phyloP scores from a whole-genome alignment of 2,797 vertebrate species.

The Gymnothorax reevesii region DNA sequence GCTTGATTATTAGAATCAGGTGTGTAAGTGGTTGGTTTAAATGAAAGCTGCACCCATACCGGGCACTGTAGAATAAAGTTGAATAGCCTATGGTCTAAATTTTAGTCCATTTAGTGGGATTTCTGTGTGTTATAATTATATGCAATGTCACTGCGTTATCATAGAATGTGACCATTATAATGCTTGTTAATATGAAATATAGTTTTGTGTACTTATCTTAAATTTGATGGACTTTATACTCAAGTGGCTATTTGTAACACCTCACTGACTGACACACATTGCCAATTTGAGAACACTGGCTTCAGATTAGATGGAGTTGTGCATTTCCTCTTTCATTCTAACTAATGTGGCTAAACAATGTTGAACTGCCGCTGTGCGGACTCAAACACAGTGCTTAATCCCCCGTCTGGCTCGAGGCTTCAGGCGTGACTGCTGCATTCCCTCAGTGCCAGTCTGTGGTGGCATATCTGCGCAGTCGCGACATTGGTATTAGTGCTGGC shows the following conservation, averaged over 20 bases:
- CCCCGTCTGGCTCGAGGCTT: background rate
- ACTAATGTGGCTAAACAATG: background rate
- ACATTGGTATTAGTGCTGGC: background rate
- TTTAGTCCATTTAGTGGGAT: background rate
- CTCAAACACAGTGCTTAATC: background rate
- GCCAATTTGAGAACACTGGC: background rate
- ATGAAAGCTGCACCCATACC: too few species aligned
- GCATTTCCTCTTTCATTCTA: background rate
- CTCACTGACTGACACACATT: background rate
- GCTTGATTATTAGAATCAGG: too few species aligned
- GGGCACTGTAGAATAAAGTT: too few species aligned
- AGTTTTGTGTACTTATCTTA: background rate
- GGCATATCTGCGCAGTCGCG: background rate
- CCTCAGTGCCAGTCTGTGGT: conserved; percentile 3
- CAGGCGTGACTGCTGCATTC: background rate
- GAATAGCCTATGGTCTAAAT: too few species aligned
- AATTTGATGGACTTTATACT: background rate
- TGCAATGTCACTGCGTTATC: background rate
- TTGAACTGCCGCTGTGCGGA: background rate
- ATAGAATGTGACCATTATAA: background rate
- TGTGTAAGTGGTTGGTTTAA: too few species aligned
- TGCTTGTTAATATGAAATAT: background rate
- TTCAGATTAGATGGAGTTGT: background rate
- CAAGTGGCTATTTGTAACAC: background rate
- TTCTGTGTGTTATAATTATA: background rate